These are phyloP conservation scores for Crepidodera aurea DNA, from an alignment of 2,888 invertebrate genomes.

Conservation along the genomic window DNA sequence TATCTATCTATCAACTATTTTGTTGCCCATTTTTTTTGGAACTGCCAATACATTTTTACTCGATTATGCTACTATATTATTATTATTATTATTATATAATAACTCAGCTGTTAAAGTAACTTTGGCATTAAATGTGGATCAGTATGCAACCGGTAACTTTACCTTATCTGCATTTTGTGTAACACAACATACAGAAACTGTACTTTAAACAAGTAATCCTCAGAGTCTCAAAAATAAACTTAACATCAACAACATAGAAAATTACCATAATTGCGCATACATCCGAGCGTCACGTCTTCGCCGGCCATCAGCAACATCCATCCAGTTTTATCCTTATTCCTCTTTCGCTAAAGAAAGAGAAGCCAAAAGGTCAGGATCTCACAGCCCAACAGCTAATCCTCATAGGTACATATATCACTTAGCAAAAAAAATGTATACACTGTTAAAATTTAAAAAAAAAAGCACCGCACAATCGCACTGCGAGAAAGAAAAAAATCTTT, in stretches of 20 bases:
- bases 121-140: too few species aligned
- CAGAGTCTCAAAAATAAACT: constrained; percentile 35
- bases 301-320: constrained; percentile 26
- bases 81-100: too few species aligned
- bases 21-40: too few species aligned
- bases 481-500: too few species aligned
- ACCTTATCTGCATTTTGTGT: not conserved
- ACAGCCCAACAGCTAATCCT: constrained; percentile 15
- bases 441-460: not conserved
- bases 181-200: not conserved
- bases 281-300: constrained; percentile 30
- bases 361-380: constrained; percentile 4
- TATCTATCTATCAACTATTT: too few species aligned
- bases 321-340: constrained; percentile 22
- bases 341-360: constrained; percentile 14
- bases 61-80: too few species aligned
- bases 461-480: constrained; percentile 12
- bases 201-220: constrained; percentile 22
- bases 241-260: constrained; percentile 23
- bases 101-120: too few species aligned
- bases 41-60: too few species aligned
- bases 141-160: too few species aligned
- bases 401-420: constrained; percentile 17
- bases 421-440: constrained; percentile 7
- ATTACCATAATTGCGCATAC: constrained; percentile 46